Conservation (phyloP, 2,888 invertebrate genomes). For the Nematopogon swammerdamellus region DNA sequence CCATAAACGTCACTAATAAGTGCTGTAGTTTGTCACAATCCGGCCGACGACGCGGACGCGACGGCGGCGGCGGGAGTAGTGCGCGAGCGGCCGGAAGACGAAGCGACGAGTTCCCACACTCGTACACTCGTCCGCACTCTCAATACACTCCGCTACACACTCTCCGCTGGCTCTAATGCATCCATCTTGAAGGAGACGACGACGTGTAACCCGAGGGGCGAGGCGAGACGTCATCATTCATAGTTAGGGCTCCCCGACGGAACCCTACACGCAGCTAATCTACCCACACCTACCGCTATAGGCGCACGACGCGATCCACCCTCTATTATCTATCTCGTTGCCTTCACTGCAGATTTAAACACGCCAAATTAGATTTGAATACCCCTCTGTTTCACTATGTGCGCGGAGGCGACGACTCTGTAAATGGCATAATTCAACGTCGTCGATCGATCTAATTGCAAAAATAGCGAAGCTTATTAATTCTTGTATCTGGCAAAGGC, state of each 20-base stretch:
- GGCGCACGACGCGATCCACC: no score
- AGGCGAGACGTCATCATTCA: slow-evolving; percentile 40
- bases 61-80: not conserved
- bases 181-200: slow-evolving; percentile 7
- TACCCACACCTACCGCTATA: not conserved
- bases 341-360: no score
- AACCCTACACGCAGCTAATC: not conserved
- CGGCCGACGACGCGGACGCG: no score
- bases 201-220: slow-evolving; percentile 35
- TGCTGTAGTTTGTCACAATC: not conserved
- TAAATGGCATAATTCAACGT: no score
- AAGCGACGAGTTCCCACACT: not conserved
- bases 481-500: no score
- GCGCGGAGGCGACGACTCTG: no score
- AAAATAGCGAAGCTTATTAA: no score
- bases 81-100: not conserved
- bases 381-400: no score
- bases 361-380: no score
- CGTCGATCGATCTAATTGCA: no score
- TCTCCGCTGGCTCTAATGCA: not conserved
- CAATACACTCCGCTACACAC: no score
- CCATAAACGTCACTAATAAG: not conserved
- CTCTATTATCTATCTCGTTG: no score
- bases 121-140: not conserved
- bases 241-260: slow-evolving; percentile 32